A percentile compares a stretch with the other conserved stretches of the same genome.
Conservation (phyloP, 1,140 invertebrate species). For the Nephila pilipes region DNA sequence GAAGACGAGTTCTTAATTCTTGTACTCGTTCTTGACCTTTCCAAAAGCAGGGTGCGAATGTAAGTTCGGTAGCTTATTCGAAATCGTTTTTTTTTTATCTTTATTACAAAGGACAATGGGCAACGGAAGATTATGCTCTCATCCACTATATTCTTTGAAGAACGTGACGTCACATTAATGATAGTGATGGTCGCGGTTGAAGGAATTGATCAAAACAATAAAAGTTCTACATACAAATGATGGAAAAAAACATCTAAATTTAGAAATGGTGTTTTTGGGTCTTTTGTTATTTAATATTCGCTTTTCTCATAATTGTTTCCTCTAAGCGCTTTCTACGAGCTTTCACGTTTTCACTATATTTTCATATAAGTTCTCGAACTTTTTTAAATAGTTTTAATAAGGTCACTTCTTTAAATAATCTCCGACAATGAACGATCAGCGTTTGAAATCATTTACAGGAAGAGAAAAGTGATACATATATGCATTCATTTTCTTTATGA, state of each 20-base stretch:
- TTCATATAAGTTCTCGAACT: no score
- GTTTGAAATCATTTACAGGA: no score
- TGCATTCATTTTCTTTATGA: no score
- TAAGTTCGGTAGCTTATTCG: not conserved
- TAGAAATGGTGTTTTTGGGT: constrained; percentile 51
- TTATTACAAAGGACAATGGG: constrained; percentile 50
- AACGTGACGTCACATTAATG: constrained; percentile 47
- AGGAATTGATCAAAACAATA: constrained; percentile 51
- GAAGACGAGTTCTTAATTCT: constrained; percentile 62
- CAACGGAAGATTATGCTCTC: constrained; percentile 25
- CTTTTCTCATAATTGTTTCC: constrained; percentile 21
- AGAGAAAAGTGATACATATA: no score
- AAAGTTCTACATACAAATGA: not conserved
- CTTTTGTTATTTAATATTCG: constrained; percentile 33
- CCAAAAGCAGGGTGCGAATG: constrained; percentile 58
- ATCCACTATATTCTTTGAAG: not conserved
- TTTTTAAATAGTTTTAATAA: no score
- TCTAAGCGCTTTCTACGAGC: not conserved
- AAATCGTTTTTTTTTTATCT: constrained; percentile 39
- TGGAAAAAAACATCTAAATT: constrained; percentile 7
- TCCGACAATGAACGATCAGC: no score
- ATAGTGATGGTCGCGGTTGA: constrained; percentile 30
- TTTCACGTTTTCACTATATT: not conserved
- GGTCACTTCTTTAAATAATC: no score
- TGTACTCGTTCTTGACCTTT: constrained; percentile 60